Evolutionary conservation across 2,113 vertebrate genomes (phyloP).

Genomic region (Cygnus atratus): DNA sequence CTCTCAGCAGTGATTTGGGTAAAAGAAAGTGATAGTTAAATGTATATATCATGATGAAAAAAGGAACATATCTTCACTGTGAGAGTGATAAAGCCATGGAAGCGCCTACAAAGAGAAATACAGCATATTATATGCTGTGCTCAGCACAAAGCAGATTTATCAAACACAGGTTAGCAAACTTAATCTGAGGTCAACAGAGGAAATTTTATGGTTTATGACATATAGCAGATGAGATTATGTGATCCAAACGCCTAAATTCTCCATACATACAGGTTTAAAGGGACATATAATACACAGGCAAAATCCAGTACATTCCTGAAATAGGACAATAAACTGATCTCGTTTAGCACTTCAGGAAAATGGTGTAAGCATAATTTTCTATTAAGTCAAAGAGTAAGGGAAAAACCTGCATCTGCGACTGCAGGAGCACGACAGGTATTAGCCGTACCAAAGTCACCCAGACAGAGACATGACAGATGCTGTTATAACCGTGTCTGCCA

Average conservation of each 20-base stretch:
- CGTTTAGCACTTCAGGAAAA: not conserved
- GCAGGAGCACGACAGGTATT: not conserved
- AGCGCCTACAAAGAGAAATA: not conserved
- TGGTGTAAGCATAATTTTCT: not conserved
- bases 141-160: not conserved
- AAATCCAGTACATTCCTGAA: not conserved
- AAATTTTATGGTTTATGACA: not conserved
- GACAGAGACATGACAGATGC: not conserved
- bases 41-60: not conserved
- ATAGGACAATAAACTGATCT: not conserved
- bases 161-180: not conserved
- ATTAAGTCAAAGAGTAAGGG: not conserved
- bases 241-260: not conserved
- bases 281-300: not conserved
- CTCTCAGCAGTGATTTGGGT: not conserved
- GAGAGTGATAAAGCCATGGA: not conserved
- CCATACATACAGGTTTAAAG: not conserved
- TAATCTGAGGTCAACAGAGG: not conserved
- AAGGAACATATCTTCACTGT: not conserved
- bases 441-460: not conserved
- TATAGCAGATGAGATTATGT: not conserved
- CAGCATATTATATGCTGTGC: not conserved
- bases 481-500: not conserved
- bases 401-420: not conserved
- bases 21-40: slow-evolving; percentile 21